Conservation (phyloP, 2,888 invertebrate genomes). For the Adelognathus sp. region DNA sequence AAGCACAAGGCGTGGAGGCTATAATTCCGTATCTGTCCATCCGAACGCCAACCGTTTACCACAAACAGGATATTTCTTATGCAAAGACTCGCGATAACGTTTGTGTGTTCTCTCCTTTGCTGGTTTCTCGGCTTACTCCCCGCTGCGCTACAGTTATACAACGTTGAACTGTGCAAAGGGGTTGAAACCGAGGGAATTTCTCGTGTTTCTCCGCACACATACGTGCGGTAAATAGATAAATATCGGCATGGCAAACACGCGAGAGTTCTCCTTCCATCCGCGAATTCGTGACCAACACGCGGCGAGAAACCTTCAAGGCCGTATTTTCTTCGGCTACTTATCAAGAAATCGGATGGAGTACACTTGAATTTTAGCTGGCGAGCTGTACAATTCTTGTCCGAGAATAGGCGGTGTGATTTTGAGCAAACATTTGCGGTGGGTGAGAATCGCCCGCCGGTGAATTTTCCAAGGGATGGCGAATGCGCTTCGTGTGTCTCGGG, state of each 20-base stretch:
- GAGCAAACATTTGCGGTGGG: conserved; percentile 75
- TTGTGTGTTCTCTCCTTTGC: background rate
- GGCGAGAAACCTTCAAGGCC: background rate
- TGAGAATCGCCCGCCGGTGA: conserved; percentile 52
- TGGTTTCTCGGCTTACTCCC: background rate
- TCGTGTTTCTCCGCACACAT: conserved; percentile 25
- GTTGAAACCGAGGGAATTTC: no score
- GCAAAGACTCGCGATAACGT: background rate
- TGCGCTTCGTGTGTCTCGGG: conserved; percentile 43
- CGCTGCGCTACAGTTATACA: no score
- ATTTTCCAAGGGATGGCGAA: conserved; percentile 40
- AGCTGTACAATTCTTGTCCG: conserved; percentile 34
- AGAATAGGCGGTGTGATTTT: conserved; percentile 69
- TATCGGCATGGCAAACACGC: conserved; percentile 49
- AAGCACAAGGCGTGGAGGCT: no score
- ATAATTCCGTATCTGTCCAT: background rate
- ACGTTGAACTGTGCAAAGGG: no score
- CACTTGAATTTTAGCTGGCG: background rate
- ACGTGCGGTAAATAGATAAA: conserved; percentile 51
- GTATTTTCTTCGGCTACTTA: conserved; percentile 6
- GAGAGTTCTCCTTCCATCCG: conserved; percentile 18
- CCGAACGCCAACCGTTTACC: background rate
- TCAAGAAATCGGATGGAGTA: conserved; percentile 31
- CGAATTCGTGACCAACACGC: background rate
- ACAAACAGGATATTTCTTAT: background rate